phyloP scores from a whole-genome alignment of 2,113 vertebrate species.

The Nannospalax galili region DNA sequence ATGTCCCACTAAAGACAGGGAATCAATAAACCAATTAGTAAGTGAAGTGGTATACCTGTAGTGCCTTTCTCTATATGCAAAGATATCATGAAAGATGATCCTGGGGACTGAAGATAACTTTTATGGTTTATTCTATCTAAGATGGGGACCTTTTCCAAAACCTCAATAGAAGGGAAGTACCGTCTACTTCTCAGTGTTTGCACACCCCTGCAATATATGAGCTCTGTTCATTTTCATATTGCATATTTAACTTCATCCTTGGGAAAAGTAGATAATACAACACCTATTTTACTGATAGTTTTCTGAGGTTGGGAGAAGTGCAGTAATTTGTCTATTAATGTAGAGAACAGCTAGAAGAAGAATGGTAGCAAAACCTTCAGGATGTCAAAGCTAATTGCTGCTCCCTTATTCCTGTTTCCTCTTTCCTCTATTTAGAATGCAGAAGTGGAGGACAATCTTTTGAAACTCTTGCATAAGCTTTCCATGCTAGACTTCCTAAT shows the following conservation, averaged over 20 bases:
- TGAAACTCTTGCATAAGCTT: slow-evolving; percentile 30
- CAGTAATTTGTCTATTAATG: neutral
- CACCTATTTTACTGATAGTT: neutral
- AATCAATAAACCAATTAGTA: neutral
- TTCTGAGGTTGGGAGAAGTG: neutral
- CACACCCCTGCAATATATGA: neutral
- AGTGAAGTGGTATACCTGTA: neutral
- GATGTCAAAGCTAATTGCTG: neutral
- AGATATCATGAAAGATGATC: neutral
- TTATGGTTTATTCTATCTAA: neutral
- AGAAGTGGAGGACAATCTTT: neutral
- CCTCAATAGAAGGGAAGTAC: neutral
- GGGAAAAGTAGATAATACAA: neutral
- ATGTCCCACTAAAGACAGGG: neutral
- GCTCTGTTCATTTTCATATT: neutral
- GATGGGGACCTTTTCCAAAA: neutral
- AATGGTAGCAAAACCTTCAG: neutral
- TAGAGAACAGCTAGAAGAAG: neutral
- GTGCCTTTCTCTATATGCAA: neutral
- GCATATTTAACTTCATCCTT: neutral
- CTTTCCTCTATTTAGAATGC: neutral
- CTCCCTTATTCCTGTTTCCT: neutral
- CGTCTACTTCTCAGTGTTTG: neutral
- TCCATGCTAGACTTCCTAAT: neutral
- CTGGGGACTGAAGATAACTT: neutral